Evolutionary conservation across 2,888 invertebrate genomes (phyloP), one percentile per base, ranked within the genome.

Genomic region (Carterocephalus palaemon): DNA sequence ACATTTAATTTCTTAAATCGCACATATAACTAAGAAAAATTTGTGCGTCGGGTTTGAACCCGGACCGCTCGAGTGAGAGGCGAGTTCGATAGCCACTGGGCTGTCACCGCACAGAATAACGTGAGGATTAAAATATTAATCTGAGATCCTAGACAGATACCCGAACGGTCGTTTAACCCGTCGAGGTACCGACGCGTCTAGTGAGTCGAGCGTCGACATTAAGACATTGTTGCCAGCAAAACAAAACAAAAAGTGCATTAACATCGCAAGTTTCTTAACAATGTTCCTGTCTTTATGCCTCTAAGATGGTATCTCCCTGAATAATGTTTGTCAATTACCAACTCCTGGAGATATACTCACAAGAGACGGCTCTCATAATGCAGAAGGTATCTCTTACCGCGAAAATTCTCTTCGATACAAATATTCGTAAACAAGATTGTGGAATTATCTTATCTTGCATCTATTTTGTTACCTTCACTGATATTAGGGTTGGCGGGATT

Each of bases 251-350:
- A 41, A 41, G 42, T 42, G 42, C 42, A 42, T 42, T 42, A 42
- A 26, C 42, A 28, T 34, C 33, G 34, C 26, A 28, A 42, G 33
- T 42, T 42, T 24, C 22, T 24, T 19, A 34, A 42, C 42, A 42
- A 42, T 28, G 42, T 24, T 34, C 34, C 13, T 22, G 33, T 42
- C 19, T 38, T 28, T 28, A 38, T 28, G 29, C 24, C 24, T 34
- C 16, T n/a, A 15, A 43, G 42, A 36, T 43, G 12, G 28, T 36
- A 43, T 43, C 43, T 43, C 28, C 7, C 33, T 34, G 34, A 42
- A 42, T 42, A 42, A 42, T 42, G 42, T 42, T 34, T 42, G 42
- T 43, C 43, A 43, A 43, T 43, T 34, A 43, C 43, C 20, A 29
- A 36, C 43, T 40, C 26, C n/a, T 16, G 29, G 22, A 31, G 40